Conservation (phyloP, 2,888 invertebrate genomes). For the Phrixothrix hirtus region DNA sequence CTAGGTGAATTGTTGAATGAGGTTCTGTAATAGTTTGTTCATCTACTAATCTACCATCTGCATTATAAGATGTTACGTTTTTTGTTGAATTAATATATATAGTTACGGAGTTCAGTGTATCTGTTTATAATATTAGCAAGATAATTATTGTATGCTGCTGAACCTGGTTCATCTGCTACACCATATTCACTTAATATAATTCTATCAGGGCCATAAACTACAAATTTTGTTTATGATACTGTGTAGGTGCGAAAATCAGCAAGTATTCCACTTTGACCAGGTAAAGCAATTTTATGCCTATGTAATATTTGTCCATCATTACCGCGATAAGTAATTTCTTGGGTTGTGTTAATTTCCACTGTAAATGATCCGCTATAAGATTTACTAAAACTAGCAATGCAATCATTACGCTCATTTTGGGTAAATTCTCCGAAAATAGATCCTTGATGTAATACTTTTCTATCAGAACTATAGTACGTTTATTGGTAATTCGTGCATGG, state of each 20-base stretch:
- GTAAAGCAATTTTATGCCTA: neutral
- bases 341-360: slow-evolving; percentile 12
- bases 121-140: slow-evolving; percentile 7
- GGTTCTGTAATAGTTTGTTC: slow-evolving; percentile 10
- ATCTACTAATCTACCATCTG: slow-evolving; percentile 7
- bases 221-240: slow-evolving; percentile 17
- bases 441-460: slow-evolving; percentile 6
- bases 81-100: slow-evolving; percentile 22
- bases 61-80: slow-evolving; percentile 8
- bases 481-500: slow-evolving; percentile 5
- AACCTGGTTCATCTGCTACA: slow-evolving; percentile 17
- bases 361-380: slow-evolving; percentile 8
- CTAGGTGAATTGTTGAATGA: slow-evolving; percentile 17
- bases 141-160: slow-evolving; percentile 11
- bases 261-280: neutral
- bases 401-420: neutral
- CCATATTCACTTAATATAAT: slow-evolving; percentile 10
- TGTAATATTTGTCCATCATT: slow-evolving; percentile 9
- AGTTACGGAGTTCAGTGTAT: slow-evolving; percentile 8
- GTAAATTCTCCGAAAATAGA: slow-evolving; percentile 11
- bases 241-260: neutral
- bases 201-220: slow-evolving; percentile 17
- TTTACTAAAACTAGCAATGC: slow-evolving; percentile 2
- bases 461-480: slow-evolving; percentile 8
- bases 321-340: slow-evolving; percentile 13